Conservation (phyloP, 1,140 invertebrate species). For the Eurosta solidaginis region DNA sequence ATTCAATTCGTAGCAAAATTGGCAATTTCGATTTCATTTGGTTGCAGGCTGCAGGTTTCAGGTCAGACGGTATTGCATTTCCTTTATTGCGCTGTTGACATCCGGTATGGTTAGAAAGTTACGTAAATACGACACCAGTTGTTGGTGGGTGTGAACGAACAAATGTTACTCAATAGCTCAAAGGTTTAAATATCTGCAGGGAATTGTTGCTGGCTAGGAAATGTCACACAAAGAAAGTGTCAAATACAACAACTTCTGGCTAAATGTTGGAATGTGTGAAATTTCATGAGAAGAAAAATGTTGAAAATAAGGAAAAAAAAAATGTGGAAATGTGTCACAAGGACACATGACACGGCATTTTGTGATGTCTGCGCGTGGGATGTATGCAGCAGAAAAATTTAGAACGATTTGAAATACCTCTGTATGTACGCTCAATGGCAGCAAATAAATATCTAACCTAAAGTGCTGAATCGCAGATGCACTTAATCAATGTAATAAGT, state of each 20-base stretch:
- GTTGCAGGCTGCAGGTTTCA: conserved; percentile 16
- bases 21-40: conserved; percentile 23
- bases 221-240: not conserved
- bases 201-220: too few species aligned
- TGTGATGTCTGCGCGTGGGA: not conserved
- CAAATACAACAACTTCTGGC: not conserved
- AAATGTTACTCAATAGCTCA: not conserved
- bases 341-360: not conserved
- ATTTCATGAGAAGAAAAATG: not conserved
- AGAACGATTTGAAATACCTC: too few species aligned
- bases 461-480: too few species aligned
- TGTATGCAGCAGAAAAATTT: not conserved
- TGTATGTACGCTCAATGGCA: too few species aligned
- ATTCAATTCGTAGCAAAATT: conserved; percentile 12
- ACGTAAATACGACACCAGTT: too few species aligned
- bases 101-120: not conserved
- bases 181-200: too few species aligned
- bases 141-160: conserved; percentile 8
- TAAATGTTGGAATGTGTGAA: not conserved
- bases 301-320: not conserved
- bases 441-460: too few species aligned
- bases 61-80: conserved; percentile 14
- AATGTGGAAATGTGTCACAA: conserved; percentile 4
- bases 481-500: too few species aligned
- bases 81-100: not conserved